Evolutionary conservation across 2,888 invertebrate genomes (phyloP).

Genomic region (Papilio gigon): DNA sequence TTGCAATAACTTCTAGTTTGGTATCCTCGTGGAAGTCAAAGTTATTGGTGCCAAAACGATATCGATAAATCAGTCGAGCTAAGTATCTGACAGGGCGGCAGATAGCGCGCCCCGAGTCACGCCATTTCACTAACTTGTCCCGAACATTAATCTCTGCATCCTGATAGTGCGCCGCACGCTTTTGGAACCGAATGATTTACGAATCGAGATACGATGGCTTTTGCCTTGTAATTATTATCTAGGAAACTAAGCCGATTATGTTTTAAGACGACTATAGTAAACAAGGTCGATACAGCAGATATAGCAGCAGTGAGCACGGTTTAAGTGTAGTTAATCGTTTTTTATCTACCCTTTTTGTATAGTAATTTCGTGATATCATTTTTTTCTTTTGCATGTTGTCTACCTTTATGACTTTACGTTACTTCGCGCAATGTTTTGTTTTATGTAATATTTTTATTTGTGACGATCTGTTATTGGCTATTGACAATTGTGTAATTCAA

Average conservation of each 20-base stretch:
- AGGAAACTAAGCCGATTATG: conserved; percentile 38
- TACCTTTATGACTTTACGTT: no score
- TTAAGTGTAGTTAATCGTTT: no score
- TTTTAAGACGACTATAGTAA: background rate
- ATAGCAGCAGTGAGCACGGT: no score
- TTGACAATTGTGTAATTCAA: no score
- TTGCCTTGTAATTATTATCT: conserved; percentile 50
- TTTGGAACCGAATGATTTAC: conserved; percentile 17
- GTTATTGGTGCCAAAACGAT: conserved; percentile 18
- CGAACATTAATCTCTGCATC: conserved; percentile 18
- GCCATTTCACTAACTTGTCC: conserved; percentile 31
- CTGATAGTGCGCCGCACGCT: conserved; percentile 6
- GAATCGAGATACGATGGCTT: conserved; percentile 10
- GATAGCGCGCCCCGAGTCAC: conserved; percentile 23
- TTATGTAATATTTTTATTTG: no score
- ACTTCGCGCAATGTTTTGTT: no score
- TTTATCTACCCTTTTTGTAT: no score
- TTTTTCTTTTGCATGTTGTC: no score
- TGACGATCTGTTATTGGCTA: no score
- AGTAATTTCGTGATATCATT: no score
- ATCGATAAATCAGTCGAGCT: conserved; percentile 11
- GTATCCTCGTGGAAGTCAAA: conserved; percentile 18
- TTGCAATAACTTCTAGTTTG: conserved; percentile 26
- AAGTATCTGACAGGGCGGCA: conserved; percentile 21
- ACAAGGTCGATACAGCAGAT: background rate